Evolutionary conservation across 2,113 vertebrate genomes (phyloP).

Genomic region (Meleagris gallopavo): DNA sequence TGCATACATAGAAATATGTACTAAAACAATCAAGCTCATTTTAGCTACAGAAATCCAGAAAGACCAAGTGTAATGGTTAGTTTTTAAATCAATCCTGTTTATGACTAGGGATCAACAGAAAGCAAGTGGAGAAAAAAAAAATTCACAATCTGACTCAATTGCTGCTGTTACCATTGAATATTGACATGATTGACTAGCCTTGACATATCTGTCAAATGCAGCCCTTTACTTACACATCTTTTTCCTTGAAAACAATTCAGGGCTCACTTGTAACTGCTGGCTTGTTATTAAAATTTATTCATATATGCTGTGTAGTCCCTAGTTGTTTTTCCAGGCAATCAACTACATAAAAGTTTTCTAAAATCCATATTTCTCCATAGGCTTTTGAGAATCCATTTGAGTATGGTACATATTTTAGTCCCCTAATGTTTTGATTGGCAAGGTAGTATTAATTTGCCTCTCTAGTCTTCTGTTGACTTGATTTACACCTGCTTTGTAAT

Average conservation of each 20-base stretch:
- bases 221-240: constrained; percentile 33
- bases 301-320: constrained; percentile 51
- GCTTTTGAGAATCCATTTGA: background rate
- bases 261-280: background rate
- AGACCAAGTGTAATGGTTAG: background rate
- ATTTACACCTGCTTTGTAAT: background rate
- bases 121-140: background rate
- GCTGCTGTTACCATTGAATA: background rate
- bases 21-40: background rate
- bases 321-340: constrained; percentile 24
- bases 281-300: constrained; percentile 58
- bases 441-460: background rate
- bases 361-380: background rate
- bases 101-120: background rate
- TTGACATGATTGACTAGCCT: background rate
- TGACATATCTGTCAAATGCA: background rate
- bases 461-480: background rate
- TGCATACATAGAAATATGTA: background rate
- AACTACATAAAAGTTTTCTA: background rate
- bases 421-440: background rate
- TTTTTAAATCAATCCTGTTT: background rate
- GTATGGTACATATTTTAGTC: background rate
- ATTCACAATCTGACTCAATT: background rate
- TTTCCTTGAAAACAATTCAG: constrained; percentile 21
- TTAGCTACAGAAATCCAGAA: background rate